Conservation (phyloP, 2,113 vertebrate species). For the Pelmatolapia mariae region DNA sequence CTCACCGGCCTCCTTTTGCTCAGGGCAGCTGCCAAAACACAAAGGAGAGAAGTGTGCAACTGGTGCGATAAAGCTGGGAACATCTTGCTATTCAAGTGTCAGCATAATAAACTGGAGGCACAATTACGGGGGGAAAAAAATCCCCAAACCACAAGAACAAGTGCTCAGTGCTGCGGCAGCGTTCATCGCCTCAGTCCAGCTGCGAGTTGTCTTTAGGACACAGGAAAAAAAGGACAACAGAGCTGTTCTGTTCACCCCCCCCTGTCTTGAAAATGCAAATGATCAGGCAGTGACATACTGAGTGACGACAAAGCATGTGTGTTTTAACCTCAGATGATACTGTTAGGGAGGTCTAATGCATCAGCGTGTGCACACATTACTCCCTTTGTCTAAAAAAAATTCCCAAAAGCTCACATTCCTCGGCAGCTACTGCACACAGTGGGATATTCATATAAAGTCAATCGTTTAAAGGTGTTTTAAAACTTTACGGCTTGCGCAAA, state of each 20-base stretch:
- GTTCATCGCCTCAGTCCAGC: constrained; percentile 41
- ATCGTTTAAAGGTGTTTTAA: constrained; percentile 33
- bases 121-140: constrained; percentile 30
- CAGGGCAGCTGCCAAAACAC: constrained; percentile 74
- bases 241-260: constrained; percentile 4
- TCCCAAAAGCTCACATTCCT: constrained; percentile 5
- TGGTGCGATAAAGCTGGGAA: constrained; percentile 72
- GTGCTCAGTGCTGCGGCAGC: constrained; percentile 24
- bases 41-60: constrained; percentile 75
- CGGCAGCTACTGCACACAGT: constrained; percentile 13
- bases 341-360: constrained; percentile 13
- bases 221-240: constrained; percentile 28
- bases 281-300: constrained; percentile 41
- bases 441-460: constrained; percentile 22
- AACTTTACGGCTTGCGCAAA: constrained; percentile 16
- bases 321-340: constrained; percentile 41
- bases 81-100: constrained; percentile 67
- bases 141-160: constrained; percentile 27
- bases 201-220: constrained; percentile 50
- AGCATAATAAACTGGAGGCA: constrained; percentile 63
- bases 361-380: constrained; percentile 32
- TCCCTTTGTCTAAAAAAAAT: constrained; percentile 29
- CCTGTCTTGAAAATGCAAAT: constrained; percentile 50
- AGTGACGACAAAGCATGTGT: constrained; percentile 36
- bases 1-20: constrained; percentile 9